A percentile compares a stretch with the other conserved stretches of the same genome.
These are phyloP conservation scores for Hypanus sabinus DNA, from an alignment of 2,113 vertebrate genomes.

Conservation along the genomic window DNA sequence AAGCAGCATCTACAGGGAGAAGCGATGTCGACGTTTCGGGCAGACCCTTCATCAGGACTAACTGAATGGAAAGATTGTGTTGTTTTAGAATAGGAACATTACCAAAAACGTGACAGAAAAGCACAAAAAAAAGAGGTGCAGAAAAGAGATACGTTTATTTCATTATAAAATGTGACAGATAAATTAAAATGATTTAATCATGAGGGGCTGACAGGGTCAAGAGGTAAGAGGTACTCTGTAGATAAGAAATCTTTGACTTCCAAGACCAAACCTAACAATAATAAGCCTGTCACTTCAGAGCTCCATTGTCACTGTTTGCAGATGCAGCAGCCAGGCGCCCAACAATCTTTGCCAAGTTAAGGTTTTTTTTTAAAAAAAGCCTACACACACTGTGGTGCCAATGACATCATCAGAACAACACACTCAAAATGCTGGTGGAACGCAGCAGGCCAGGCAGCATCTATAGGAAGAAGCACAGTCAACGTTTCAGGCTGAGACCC, in stretches of 20 bases:
- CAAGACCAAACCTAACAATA: background rate
- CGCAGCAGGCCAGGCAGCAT: no score
- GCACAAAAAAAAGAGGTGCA: background rate
- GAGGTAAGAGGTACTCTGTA: background rate
- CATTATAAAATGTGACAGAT: background rate
- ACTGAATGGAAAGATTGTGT: no score
- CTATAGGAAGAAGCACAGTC: no score
- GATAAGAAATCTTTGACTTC: background rate
- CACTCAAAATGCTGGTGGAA: no score
- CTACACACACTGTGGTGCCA: background rate
- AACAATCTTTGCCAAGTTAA: background rate
- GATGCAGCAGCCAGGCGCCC: background rate
- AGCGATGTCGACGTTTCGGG: no score
- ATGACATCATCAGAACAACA: background rate
- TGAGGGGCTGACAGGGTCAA: no score
- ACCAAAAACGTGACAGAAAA: no score
- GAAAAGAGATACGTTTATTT: background rate
- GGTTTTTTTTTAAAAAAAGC: background rate
- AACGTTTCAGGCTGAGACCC: no score
- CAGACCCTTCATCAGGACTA: no score
- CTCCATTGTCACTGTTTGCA: background rate
- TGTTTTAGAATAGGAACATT: no score
- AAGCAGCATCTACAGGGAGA: no score
- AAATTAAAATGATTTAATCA: background rate
- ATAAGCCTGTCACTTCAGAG: background rate